A percentile compares a stretch with the other conserved stretches of the same genome.
Evolutionary conservation across 1,140 invertebrate genomes (phyloP).

Genomic region (Trichonephila clavata): DNA sequence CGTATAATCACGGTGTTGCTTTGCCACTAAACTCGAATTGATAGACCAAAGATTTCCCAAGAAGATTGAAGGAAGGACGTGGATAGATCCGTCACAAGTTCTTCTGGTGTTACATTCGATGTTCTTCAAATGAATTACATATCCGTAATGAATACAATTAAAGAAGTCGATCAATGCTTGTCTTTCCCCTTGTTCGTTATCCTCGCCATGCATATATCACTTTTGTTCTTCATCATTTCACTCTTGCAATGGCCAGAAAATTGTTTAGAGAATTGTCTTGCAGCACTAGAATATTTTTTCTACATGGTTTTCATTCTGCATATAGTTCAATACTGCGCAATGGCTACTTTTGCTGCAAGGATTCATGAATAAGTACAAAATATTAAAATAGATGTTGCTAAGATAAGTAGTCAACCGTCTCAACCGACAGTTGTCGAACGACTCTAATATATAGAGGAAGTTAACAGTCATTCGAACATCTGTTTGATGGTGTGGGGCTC

Average conservation of each 20-base stretch:
- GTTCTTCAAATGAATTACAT: neutral
- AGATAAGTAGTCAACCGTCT: neutral
- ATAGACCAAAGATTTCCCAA: no score
- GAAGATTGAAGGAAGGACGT: no score
- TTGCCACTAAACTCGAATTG: no score
- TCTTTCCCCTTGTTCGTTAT: neutral
- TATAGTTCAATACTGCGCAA: neutral
- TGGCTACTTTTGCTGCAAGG: neutral
- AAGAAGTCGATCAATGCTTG: neutral
- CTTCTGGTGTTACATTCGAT: neutral
- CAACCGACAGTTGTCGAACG: neutral
- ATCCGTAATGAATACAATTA: neutral
- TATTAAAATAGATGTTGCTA: neutral
- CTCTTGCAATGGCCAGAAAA: neutral
- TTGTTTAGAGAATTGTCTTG: neutral
- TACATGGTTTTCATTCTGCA: neutral
- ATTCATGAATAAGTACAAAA: neutral
- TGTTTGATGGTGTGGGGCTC: neutral
- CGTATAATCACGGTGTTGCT: no score
- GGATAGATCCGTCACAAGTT: no score
- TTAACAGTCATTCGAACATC: neutral
- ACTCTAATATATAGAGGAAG: neutral
- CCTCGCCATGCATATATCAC: neutral
- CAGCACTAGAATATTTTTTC: neutral
- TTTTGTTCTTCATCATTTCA: neutral